These are phyloP conservation scores for Lordiphosa stackelbergi DNA, from an alignment of 1,140 invertebrate species.

Conservation along the genomic window DNA sequence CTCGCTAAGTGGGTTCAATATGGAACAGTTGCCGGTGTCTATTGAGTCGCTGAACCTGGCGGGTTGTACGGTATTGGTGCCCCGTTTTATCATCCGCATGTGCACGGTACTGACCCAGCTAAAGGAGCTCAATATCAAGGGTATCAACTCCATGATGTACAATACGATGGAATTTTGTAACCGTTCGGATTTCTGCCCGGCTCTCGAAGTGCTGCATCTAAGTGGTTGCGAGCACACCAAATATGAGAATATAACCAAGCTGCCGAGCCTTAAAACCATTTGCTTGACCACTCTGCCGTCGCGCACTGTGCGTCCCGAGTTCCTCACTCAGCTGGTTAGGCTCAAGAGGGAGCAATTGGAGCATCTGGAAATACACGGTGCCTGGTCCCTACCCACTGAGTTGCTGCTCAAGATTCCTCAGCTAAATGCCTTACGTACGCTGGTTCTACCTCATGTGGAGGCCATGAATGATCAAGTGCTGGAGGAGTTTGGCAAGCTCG, in stretches of 20 bases:
- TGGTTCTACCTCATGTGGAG: constrained; percentile 1
- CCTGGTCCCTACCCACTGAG: neutral
- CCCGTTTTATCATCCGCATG: neutral
- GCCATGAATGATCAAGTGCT: neutral
- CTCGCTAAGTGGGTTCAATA: constrained; percentile 6
- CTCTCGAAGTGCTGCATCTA: constrained; percentile 25
- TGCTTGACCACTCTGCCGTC: neutral
- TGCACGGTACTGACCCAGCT: constrained; percentile 4
- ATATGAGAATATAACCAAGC: constrained; percentile 29
- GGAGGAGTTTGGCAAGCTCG: neutral
- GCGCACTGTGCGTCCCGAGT: neutral
- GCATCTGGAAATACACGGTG: constrained; percentile 12
- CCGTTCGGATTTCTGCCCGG: neutral
- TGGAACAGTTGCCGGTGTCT: constrained; percentile 8
- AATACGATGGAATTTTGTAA: neutral
- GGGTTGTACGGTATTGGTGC: constrained; percentile 2
- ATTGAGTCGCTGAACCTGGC: constrained; percentile 22
- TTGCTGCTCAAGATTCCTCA: constrained; percentile 12
- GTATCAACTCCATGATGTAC: neutral
- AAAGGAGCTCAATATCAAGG: constrained; percentile 21
- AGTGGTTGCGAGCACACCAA: neutral
- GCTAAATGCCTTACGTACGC: constrained; percentile 9
- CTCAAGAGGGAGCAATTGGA: constrained; percentile 26
- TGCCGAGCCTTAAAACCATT: constrained; percentile 30
- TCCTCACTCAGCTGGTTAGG: constrained; percentile 16